phyloP scores from a whole-genome alignment of 2,797 vertebrate species.

The Chrosomus eos region DNA sequence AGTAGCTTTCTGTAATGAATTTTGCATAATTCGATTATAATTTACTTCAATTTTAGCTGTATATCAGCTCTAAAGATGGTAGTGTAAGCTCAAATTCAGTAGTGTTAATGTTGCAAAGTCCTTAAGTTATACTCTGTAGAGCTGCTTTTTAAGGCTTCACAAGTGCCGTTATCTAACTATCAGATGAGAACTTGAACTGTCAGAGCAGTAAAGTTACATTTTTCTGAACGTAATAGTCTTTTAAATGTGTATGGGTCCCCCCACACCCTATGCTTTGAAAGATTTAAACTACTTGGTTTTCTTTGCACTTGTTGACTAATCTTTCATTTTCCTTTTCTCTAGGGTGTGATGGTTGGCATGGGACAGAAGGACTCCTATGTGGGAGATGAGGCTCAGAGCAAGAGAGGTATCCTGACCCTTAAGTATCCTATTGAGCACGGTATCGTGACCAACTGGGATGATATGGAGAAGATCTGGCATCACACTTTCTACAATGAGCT shows the following conservation, averaged over 20 bases:
- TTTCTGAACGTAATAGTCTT: background rate
- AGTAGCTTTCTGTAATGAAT: background rate
- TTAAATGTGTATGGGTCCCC: background rate
- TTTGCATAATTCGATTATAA: background rate
- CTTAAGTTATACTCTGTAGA: background rate
- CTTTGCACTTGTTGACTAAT: background rate
- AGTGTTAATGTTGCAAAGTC: background rate
- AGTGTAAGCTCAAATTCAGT: background rate
- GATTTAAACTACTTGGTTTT: background rate
- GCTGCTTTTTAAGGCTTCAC: too few relatives aligned
- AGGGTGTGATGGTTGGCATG: constrained; percentile 99
- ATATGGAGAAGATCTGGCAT: constrained; percentile 90
- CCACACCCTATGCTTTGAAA: background rate
- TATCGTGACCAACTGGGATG: constrained; percentile 88
- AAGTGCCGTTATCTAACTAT: background rate
- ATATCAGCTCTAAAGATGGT: too few relatives aligned
- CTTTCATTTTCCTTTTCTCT: background rate
- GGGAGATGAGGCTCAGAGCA: constrained; percentile 98
- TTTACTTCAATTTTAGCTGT: background rate
- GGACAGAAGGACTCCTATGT: constrained; percentile 98
- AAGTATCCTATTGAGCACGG: constrained; percentile 98
- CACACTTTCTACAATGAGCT: constrained; percentile 98
- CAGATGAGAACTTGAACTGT: background rate
- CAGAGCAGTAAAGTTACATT: background rate
- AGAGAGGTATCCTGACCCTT: constrained; percentile 96